Evolutionary conservation across 2,113 vertebrate species (phyloP), one percentile per base, ranked within the genome.

Genomic region (Gnathonemus longibarbis): DNA sequence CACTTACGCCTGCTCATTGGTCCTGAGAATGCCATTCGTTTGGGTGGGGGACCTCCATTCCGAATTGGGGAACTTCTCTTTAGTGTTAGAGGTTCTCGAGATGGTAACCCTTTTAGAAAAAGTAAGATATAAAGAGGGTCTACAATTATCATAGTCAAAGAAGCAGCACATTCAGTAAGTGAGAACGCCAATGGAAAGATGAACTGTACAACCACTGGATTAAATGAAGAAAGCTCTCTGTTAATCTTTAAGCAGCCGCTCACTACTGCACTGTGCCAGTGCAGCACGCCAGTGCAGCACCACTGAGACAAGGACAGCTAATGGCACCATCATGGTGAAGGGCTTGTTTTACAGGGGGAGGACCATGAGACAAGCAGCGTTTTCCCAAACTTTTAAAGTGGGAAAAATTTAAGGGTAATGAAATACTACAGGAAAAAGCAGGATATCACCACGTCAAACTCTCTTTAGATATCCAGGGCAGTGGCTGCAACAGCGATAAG

Each of bases 11-110:
- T 97, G 92, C 96, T 97, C 93, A 99, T 97, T 91, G 98, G 97
- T 93, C 98, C 98, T 91, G 98, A 98, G 17, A 96, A 97, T 1
- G 97, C 96, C 1, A 97, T 96, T 94, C 98, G 96, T 93, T 99
- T 99, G 86, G 98, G 96, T 84, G 98, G 98, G 74, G 98, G 98
- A 7, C 98, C 98, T 90, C 98, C 98, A 87, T 98, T 98, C 88
- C 97, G 96, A 70, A 97, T 96, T 89, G 98, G 98, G 15, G 98
- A 98, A 46, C 98, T 98, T 93, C 98, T 96, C 93, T 99, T 99
- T 94, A 98, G 93, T 4, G 98, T 97, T 90, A 98, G 97, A n/a
- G 98, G 98, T 0, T 98, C 98, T 94, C 98, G 96, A 89, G 98
- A 98, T 92, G 98, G 98, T 95, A 96, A 95, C 66, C 95, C 95